Base-by-base conservation (phyloP, 23 tunicate genomes). In the Halocynthia aurantium region DNA sequence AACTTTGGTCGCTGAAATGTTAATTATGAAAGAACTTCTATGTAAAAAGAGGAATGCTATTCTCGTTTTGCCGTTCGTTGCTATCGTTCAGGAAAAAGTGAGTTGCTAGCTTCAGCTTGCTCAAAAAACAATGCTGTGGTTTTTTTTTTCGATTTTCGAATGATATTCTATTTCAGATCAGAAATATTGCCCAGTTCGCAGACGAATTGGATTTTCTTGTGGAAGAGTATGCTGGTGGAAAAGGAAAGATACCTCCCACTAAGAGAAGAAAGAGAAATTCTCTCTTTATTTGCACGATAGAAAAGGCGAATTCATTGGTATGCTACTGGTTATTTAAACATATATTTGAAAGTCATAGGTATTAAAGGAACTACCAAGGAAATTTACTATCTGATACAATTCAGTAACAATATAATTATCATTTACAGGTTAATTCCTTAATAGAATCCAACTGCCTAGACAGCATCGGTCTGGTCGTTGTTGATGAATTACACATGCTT, bases 21-120 rank as follows among this genome's bases (percentile, higher is more conserved):
- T 86, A 12, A 86, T 93, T 18, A 50, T 93, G 77, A 73, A 69
- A 62, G 69, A 83, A 19, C 55, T 93, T 6, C 62, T 93, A n/a
- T 83, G 88, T 63, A 55, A 62, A 51, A 78, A 93, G 52, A 81
- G 83, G 69, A 70, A 93, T 87, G 98, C 86, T 31, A 69, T 93
- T 8, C 69, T 93, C 50, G 93, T 93, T 56, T 54, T 93, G 6
- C 98, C 98, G 7, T 93, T 83, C 83, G 98, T 93, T 52, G 93
- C 98, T 7, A 84, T 93, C n/a, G 98, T 87, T 6, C 98, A 93
- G 64, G 98, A 93, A 87, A 86, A 87, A 76, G 98, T 93, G 2
- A 11, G 15, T 62, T 22, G 58, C 49, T 5, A 31, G 69, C 50
- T 78, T 31, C 13, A 22, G 4, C 31, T 78, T 31, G 4, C n/a